These are phyloP conservation scores for Chionis minor DNA, from an alignment of 2,113 vertebrate genomes.

Conservation along the genomic window DNA sequence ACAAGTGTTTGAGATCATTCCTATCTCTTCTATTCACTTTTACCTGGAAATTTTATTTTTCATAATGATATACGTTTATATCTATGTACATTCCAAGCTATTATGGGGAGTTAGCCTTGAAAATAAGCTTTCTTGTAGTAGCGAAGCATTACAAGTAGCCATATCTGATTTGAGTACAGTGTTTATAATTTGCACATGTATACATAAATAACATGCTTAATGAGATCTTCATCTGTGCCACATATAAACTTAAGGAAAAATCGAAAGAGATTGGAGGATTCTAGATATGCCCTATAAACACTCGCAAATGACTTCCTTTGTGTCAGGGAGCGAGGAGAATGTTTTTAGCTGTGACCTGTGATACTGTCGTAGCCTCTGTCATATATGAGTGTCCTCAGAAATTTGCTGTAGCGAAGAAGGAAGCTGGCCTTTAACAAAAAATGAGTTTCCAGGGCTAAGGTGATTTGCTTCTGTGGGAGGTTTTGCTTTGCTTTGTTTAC, in stretches of 20 bases:
- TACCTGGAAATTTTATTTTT: neutral
- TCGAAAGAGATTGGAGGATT: neutral
- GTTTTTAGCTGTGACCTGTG: neutral
- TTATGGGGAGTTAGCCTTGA: neutral
- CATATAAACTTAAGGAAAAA: neutral
- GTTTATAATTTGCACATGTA: neutral
- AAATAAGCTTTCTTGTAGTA: neutral
- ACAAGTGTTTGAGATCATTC: neutral
- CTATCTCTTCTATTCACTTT: neutral
- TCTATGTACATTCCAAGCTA: too few relatives aligned
- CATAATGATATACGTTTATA: fast-evolving
- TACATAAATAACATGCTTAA: neutral
- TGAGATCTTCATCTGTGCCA: neutral
- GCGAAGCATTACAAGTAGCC: neutral
- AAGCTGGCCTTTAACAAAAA: neutral
- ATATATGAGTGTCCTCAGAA: neutral
- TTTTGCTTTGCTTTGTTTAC: neutral
- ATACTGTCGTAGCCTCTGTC: neutral
- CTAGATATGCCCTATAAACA: neutral
- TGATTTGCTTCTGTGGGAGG: neutral
- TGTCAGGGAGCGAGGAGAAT: neutral
- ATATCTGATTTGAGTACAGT: neutral
- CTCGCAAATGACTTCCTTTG: neutral
- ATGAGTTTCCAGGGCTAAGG: neutral
- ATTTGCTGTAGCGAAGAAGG: neutral